Percentiles rank a stretch among this genome's conserved stretches.
Evolutionary conservation across 2,113 vertebrate genomes (phyloP).

Genomic region (Alces alces): DNA sequence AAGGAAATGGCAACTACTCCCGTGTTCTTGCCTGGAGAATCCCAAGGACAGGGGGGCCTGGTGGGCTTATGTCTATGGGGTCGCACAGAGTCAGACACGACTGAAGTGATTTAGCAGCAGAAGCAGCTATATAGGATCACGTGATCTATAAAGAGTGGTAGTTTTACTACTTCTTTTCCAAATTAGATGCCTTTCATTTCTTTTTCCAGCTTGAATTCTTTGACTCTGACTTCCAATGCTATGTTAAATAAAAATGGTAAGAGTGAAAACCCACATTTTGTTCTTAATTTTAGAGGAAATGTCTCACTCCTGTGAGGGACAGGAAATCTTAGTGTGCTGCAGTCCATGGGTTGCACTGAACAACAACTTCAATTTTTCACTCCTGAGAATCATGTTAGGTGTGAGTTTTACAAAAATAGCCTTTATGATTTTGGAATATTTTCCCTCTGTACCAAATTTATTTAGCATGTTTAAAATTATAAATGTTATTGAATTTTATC

Average conservation of each 20-base stretch:
- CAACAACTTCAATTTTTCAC: background rate
- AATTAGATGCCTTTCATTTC: background rate
- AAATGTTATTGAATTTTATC: background rate
- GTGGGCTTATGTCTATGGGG: too few species aligned
- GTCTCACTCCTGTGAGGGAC: too few species aligned
- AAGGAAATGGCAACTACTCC: too few species aligned
- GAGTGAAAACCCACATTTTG: background rate
- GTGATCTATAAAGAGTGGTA: background rate
- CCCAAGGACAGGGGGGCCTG: too few species aligned
- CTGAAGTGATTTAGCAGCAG: too few species aligned
- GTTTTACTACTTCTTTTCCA: background rate
- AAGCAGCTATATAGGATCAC: background rate
- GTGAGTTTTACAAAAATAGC: background rate
- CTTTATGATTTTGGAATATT: background rate
- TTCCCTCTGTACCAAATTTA: background rate
- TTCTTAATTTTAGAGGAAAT: background rate
- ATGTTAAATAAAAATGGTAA: background rate
- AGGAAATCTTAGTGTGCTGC: too few species aligned
- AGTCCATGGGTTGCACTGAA: too few species aligned
- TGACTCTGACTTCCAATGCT: background rate
- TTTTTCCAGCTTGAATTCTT: background rate
- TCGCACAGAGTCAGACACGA: rapidly evolving
- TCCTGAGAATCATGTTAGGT: background rate
- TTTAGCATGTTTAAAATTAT: background rate
- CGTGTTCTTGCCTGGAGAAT: too few species aligned